Base-by-base conservation (phyloP, 2,888 invertebrate species). In the Clusia tigrina region DNA sequence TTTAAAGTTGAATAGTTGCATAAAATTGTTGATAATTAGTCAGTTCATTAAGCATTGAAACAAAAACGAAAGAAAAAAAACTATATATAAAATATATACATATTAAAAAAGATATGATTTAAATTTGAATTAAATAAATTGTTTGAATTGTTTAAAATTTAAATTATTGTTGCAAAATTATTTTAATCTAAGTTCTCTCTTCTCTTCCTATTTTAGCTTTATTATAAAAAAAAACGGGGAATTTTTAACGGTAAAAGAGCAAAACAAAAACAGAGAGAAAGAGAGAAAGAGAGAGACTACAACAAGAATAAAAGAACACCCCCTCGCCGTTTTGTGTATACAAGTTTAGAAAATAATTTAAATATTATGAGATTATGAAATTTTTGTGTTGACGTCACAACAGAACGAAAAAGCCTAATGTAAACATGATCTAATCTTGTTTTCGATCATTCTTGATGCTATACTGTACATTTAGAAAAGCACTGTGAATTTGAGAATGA, bases 11-110 rank as follows among this genome's bases (percentile, higher is more conserved):
- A 78, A 78, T 79, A 79, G 76, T 78, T 80, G 79, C 74, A 74
- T 80, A 78, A 78, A n/a, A 79, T 80, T 79, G 80, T 79, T 79
- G 74, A 79, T 70, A 77, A 73, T 80, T 79, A 79, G 79, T 70
- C 71, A 79, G 77, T 80, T 78, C 77, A 78, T n/a, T 75, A 73
- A 72, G 67, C 69, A 65, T 60, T 68, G n/a, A 63, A 60, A 70
- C 68, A 66, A 59, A 70, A 72, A 69, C 63, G 60, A 51, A 60
- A 69, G 63, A 62, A 65, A 66, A 61, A 60, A 65, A 66, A 54
- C 67, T 62, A 57, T 62, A 58, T 58, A 54, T 52, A 64, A 69
- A 71, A 69, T 64, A 68, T 69, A 71, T 65, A 75, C 77, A 77
- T 72, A 76, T 75, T 76, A 74, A 55, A 46, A 3, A 37, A 53